Conservation (phyloP, 2,888 invertebrate species). For the Cataglyphis albicans region DNA sequence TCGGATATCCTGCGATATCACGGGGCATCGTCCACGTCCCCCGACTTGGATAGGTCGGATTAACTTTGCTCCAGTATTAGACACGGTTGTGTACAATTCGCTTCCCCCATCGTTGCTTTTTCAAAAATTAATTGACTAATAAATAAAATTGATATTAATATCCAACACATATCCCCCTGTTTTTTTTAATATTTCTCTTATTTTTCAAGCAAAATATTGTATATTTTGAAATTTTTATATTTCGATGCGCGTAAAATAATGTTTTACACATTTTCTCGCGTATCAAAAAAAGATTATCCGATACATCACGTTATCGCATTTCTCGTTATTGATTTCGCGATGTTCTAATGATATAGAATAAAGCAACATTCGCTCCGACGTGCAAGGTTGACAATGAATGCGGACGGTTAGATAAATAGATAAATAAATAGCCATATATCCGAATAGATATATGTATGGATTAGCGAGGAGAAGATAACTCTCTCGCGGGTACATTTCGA, state of each 20-base stretch:
- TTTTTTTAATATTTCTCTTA: neutral
- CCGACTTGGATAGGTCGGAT: neutral
- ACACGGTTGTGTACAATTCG: neutral
- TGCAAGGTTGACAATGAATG: neutral
- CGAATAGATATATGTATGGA: neutral
- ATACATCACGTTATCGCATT: neutral
- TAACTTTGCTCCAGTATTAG: neutral
- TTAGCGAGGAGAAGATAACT: neutral
- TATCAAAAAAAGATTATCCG: neutral
- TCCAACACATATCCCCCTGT: neutral
- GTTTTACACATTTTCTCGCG: neutral
- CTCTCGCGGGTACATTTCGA: neutral
- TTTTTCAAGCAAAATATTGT: neutral
- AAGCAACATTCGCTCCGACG: neutral
- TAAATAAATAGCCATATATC: neutral
- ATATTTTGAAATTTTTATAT: neutral
- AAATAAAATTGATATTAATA: neutral
- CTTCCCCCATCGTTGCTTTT: neutral
- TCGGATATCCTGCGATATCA: constrained; percentile 32
- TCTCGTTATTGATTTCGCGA: neutral
- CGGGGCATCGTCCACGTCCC: constrained; percentile 1
- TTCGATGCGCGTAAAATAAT: neutral
- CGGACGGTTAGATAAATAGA: neutral
- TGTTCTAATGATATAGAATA: neutral
- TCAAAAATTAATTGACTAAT: neutral